A percentile compares a stretch with the other conserved stretches of the same genome.
Conservation (phyloP, 2,888 invertebrate species). For the Eupithecia abbreviata region DNA sequence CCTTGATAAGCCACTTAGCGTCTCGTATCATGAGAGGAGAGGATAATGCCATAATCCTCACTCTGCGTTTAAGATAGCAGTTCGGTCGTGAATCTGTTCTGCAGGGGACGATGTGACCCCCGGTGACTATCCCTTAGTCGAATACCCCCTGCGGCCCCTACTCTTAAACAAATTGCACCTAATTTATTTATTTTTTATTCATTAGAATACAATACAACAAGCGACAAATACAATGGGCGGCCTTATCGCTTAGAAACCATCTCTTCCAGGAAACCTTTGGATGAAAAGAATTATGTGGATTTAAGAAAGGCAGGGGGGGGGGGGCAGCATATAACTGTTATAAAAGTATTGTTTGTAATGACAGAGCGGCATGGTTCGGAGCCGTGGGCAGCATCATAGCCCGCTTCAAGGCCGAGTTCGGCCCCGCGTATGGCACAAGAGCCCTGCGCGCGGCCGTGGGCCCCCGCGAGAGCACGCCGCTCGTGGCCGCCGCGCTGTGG, state of each 20-base stretch:
- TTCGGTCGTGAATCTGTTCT: neutral
- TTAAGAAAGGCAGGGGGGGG: no score
- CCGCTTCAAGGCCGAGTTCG: neutral
- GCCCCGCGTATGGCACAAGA: conserved; percentile 44
- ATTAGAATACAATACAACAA: no score
- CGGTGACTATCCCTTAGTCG: neutral
- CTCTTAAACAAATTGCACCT: neutral
- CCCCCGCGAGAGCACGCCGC: conserved; percentile 39
- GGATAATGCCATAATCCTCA: neutral
- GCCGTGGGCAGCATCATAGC: conserved; percentile 67
- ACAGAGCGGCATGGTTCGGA: conserved; percentile 87
- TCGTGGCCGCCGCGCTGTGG: conserved; percentile 87
- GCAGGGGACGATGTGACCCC: no score
- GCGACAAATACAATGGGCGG: no score
- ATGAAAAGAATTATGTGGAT: no score
- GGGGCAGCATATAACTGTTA: neutral
- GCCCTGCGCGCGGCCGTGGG: conserved; percentile 82
- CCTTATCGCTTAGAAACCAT: no score
- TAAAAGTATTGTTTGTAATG: neutral
- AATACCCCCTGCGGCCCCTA: neutral
- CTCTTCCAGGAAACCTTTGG: no score
- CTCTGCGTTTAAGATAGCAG: neutral
- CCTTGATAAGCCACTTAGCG: neutral
- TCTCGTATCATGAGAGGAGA: neutral
- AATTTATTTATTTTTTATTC: neutral